These are phyloP conservation scores for Amblyteles armatorius DNA, from an alignment of 2,888 invertebrate species.

Conservation along the genomic window DNA sequence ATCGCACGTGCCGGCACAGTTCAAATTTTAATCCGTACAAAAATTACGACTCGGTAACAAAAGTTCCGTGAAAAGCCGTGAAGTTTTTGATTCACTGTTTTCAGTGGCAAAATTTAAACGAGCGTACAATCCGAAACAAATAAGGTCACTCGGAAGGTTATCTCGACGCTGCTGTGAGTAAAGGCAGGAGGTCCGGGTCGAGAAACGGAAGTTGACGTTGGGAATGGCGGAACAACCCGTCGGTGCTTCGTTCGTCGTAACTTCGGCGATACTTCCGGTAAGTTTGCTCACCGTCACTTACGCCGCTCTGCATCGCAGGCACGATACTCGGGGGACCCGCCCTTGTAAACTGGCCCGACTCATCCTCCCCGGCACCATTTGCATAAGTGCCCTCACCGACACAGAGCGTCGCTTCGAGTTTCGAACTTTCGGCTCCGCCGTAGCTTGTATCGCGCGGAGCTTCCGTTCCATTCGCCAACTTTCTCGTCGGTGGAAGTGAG, in stretches of 20 bases:
- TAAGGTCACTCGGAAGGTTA: not conserved
- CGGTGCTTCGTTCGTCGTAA: slow-evolving; percentile 39
- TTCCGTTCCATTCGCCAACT: slow-evolving; percentile 4
- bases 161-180: not conserved
- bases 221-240: not conserved
- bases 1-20: no score
- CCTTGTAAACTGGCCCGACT: slow-evolving; percentile 47
- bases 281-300: slow-evolving; percentile 51
- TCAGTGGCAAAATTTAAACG: no score
- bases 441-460: not conserved
- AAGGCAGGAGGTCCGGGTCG: not conserved
- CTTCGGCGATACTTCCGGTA: slow-evolving; percentile 63
- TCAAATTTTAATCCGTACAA: no score
- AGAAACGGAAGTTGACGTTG: not conserved
- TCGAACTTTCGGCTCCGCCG: slow-evolving; percentile 41
- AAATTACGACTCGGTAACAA: no score
- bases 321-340: not conserved
- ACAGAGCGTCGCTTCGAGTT: slow-evolving; percentile 46
- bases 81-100: no score
- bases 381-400: slow-evolving; percentile 59
- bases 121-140: not conserved
- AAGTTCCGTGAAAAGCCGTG: no score
- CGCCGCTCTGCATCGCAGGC: slow-evolving; percentile 18
- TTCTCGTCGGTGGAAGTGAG: slow-evolving; percentile 27
- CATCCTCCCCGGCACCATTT: slow-evolving; percentile 39